Evolutionary conservation across 37 sponge, comb jelly and placozoan species (phyloP), one percentile per base, ranked within the genome.

Genomic region (Bolinopsis microptera): DNA sequence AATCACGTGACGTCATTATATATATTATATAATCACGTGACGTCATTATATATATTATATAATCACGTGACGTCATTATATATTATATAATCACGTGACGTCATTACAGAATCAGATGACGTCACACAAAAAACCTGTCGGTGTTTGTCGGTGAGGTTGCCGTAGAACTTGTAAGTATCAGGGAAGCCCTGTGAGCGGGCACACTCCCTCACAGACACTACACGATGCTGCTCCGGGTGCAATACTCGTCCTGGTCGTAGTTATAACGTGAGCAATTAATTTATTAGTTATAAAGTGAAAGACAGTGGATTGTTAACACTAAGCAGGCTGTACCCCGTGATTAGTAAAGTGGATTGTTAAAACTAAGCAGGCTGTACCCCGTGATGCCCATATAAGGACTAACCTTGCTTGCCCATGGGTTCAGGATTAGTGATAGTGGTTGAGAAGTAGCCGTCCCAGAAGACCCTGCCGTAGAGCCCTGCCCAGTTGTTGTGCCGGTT

Each of bases 361-460:
- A n/a, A n/a, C n/a, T n/a, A n/a, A n/a, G n/a, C n/a, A n/a, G n/a
- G n/a, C n/a, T n/a, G n/a, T n/a, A n/a, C n/a, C n/a, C n/a, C n/a
- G n/a, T n/a, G n/a, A n/a, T n/a, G n/a, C n/a, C n/a, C n/a, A n/a
- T n/a, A n/a, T n/a, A n/a, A n/a, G n/a, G n/a, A n/a, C n/a, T n/a
- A n/a, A 86, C 95, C 98, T 95, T 97, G 98, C 94, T 97, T 97
- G 31, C 98, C 98, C 98, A 96, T 96, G 38, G 96, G 98, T 68
- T 97, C 96, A 27, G 96, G 98, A 93, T 97, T 97, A 77, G 98
- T 97, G 48, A 97, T 95, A 27, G 98, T 97, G 32, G 98, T 97
- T 34, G 96, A 94, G 93, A 96, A 97, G 94, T 94, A 97, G 18
- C 97, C 97, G 36, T 97, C 96, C 97, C 97, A 97, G 93, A 94